Conservation (phyloP, 2,113 vertebrate species). For the Lucifuga dentata region DNA sequence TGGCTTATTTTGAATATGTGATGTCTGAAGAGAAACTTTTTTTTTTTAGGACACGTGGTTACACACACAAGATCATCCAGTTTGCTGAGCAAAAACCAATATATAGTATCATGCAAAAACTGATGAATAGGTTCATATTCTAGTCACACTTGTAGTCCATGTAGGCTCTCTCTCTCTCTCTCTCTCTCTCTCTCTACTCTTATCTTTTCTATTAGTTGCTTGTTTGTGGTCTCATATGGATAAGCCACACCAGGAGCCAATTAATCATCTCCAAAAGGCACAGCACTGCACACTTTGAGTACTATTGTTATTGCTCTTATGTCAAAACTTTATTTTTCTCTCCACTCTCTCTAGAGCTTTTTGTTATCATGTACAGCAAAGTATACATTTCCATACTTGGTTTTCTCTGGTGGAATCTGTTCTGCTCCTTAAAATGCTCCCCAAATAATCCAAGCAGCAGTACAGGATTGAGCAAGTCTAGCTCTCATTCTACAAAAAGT, state of each 20-base stretch:
- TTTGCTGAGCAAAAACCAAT: too few species aligned
- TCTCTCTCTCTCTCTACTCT: slow-evolving; percentile 3
- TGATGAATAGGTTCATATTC: too few species aligned
- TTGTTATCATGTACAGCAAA: too few species aligned
- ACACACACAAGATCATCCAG: too few species aligned
- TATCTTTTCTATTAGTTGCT: slow-evolving; percentile 41
- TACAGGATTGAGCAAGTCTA: not conserved
- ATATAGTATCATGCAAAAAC: too few species aligned
- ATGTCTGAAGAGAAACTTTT: too few species aligned
- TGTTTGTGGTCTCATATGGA: slow-evolving; percentile 25
- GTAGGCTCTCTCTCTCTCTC: not conserved
- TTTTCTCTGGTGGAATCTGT: not conserved
- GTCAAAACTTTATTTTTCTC: too few species aligned
- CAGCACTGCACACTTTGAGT: too few species aligned
- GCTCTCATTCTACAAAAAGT: not conserved
- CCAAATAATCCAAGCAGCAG: slow-evolving; percentile 6
- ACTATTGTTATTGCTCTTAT: not conserved
- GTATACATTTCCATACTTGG: not conserved
- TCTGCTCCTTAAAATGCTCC: not conserved
- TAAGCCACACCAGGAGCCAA: not conserved
- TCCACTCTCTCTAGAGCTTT: not conserved
- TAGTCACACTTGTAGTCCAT: too few species aligned
- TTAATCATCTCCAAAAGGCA: slow-evolving; percentile 14
- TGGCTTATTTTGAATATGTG: too few species aligned
- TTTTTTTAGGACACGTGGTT: too few species aligned